A percentile compares a stretch with the other conserved stretches of the same genome.
phyloP scores from a whole-genome alignment of 2,888 invertebrate genomes.

The Drosophila sordidapex region DNA sequence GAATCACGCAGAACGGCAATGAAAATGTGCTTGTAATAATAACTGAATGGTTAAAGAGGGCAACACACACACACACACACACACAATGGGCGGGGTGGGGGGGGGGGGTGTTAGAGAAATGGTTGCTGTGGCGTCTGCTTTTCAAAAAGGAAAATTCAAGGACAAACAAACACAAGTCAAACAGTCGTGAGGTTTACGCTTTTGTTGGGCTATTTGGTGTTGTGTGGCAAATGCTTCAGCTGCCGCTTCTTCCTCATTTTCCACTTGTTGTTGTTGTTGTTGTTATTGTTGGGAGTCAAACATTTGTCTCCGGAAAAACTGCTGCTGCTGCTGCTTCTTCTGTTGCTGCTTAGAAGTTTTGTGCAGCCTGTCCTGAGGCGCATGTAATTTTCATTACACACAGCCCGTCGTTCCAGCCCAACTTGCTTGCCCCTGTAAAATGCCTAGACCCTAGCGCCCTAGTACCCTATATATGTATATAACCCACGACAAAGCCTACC shows the following conservation, averaged over 20 bases:
- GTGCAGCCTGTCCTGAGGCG: conserved; percentile 43
- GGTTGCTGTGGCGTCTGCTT: conserved; percentile 54
- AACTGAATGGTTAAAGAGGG: conserved; percentile 45
- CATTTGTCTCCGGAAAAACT: conserved; percentile 65
- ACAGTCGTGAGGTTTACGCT: conserved; percentile 68
- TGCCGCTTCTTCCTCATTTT: conserved; percentile 12
- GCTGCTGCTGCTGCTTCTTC: conserved; percentile 38
- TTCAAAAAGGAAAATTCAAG: conserved; percentile 74
- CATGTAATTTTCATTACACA: conserved; percentile 75
- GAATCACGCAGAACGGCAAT: conserved; percentile 58
- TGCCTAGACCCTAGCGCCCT: conserved; percentile 31
- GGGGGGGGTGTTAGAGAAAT: background rate
- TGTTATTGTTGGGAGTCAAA: conserved; percentile 30
- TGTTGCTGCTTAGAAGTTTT: conserved; percentile 65
- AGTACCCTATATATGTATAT: background rate
- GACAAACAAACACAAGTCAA: conserved; percentile 81
- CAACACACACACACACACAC: background rate
- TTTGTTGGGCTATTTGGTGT: conserved; percentile 42
- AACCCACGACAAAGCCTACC: conserved; percentile 2
- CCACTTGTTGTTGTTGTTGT: background rate
- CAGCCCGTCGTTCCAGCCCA: conserved; percentile 25
- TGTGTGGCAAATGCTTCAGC: conserved; percentile 35
- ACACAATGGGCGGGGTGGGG: background rate
- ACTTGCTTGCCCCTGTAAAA: conserved; percentile 14
- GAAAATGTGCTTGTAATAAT: conserved; percentile 81